A percentile compares a stretch with the other conserved stretches of the same genome.
Evolutionary conservation across 1,140 invertebrate species (phyloP).

Genomic region (Rhizoglyphus robini): DNA sequence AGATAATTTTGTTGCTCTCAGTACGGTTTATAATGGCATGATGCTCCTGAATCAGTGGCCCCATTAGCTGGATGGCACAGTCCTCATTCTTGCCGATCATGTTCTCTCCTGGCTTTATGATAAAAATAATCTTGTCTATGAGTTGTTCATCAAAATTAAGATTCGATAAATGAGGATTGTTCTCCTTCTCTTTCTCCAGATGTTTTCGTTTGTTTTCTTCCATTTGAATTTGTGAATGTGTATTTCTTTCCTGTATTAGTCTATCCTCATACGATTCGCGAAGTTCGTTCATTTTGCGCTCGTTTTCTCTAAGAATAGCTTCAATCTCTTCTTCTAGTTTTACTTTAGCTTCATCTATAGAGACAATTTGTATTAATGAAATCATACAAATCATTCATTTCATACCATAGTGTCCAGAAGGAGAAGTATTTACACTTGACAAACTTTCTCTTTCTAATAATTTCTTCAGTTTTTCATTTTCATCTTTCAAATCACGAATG

Average conservation of each 20-base stretch:
- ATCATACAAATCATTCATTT: not conserved
- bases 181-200: conserved; percentile 36
- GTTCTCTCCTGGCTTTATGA: conserved; percentile 38
- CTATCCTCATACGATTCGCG: conserved; percentile 43
- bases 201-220: conserved; percentile 26
- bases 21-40: conserved; percentile 40
- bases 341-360: conserved; percentile 32
- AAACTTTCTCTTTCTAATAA: conserved; percentile 32
- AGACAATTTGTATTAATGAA: too few relatives aligned
- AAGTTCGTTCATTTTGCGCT: conserved; percentile 42
- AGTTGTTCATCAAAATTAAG: conserved; percentile 46
- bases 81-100: conserved; percentile 39
- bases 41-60: conserved; percentile 43
- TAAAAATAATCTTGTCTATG: conserved; percentile 42
- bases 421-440: not conserved
- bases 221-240: not conserved
- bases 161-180: conserved; percentile 44
- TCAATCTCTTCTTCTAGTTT: conserved; percentile 39
- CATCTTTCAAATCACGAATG: conserved; percentile 45
- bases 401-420: too few relatives aligned
- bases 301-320: conserved; percentile 43
- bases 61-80: conserved; percentile 39
- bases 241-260: conserved; percentile 32
- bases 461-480: conserved; percentile 43
- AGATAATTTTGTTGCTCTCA: conserved; percentile 34